Conservation (phyloP, 2,797 vertebrate species). For the Myotis planiceps region DNA sequence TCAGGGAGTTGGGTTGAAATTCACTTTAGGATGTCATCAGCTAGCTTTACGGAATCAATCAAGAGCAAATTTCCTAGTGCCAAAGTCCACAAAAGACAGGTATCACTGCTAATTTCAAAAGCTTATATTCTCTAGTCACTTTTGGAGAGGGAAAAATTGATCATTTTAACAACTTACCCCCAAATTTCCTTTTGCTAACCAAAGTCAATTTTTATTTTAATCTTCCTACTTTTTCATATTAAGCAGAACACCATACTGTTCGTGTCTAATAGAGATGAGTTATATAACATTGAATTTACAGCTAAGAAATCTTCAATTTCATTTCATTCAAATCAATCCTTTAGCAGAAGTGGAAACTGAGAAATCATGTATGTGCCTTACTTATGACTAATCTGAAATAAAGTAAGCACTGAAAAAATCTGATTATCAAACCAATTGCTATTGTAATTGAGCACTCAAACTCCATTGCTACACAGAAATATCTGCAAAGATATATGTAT, state of each 20-base stretch:
- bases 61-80: neutral
- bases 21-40: neutral
- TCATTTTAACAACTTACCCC: neutral
- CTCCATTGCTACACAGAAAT: neutral
- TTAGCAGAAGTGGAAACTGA: neutral
- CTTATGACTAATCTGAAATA: neutral
- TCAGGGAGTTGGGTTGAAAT: neutral
- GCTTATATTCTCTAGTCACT: neutral
- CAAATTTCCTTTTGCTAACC: neutral
- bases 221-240: neutral
- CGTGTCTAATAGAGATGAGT: neutral
- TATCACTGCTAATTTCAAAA: neutral
- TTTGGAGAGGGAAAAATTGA: too few relatives aligned
- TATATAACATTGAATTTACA: neutral
- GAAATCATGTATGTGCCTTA: neutral
- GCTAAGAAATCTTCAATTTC: neutral
- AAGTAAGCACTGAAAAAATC: neutral
- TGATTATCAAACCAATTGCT: neutral
- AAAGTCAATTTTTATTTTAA: neutral
- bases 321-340: slow-evolving; percentile 27
- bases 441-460: neutral
- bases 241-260: neutral
- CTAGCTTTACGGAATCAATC: neutral
- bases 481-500: neutral
- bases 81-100: neutral